Conservation (phyloP, 2,888 invertebrate species). For the Mimumesa dahlbomi region DNA sequence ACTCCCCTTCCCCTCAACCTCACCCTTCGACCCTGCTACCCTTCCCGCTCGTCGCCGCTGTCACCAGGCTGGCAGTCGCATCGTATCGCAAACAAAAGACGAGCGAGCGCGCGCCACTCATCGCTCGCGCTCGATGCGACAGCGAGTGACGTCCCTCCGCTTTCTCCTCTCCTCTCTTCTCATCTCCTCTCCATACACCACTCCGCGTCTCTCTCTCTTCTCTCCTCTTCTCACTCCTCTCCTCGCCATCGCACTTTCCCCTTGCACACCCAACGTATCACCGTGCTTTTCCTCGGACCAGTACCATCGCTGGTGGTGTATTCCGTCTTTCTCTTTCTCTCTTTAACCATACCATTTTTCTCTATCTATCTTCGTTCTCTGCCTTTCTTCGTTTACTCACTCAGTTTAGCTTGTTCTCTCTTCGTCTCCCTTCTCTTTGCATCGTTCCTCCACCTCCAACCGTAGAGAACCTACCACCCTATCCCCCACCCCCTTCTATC, state of each 20-base stretch:
- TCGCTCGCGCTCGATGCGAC: slow-evolving; percentile 77
- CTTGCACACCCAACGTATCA: slow-evolving; percentile 13
- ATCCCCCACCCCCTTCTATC: too few relatives aligned
- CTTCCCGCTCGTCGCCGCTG: slow-evolving; percentile 52
- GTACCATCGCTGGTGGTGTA: neutral
- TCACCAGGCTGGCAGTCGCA: slow-evolving; percentile 74
- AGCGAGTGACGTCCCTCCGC: slow-evolving; percentile 75
- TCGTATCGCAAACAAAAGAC: slow-evolving; percentile 79
- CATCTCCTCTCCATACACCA: slow-evolving; percentile 21
- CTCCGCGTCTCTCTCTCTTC: slow-evolving; percentile 23
- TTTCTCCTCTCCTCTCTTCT: slow-evolving; percentile 43
- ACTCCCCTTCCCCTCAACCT: slow-evolving; percentile 24
- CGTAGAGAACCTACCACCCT: slow-evolving; percentile 44
- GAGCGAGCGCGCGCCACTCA: slow-evolving; percentile 77
- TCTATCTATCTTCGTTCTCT: too few relatives aligned
- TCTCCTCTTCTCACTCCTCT: slow-evolving; percentile 28
- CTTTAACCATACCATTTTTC: too few relatives aligned
- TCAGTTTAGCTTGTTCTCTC: slow-evolving; percentile 9
- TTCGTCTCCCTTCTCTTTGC: slow-evolving; percentile 27
- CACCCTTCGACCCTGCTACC: slow-evolving; percentile 35
- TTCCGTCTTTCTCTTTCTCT: slow-evolving; percentile 34
- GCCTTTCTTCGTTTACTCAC: slow-evolving; percentile 8
- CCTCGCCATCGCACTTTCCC: slow-evolving; percentile 22
- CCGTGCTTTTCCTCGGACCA: slow-evolving; percentile 34
- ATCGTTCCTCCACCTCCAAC: slow-evolving; percentile 40